phyloP scores from a whole-genome alignment of 2,888 invertebrate genomes.

The Halictus quadricinctus region DNA sequence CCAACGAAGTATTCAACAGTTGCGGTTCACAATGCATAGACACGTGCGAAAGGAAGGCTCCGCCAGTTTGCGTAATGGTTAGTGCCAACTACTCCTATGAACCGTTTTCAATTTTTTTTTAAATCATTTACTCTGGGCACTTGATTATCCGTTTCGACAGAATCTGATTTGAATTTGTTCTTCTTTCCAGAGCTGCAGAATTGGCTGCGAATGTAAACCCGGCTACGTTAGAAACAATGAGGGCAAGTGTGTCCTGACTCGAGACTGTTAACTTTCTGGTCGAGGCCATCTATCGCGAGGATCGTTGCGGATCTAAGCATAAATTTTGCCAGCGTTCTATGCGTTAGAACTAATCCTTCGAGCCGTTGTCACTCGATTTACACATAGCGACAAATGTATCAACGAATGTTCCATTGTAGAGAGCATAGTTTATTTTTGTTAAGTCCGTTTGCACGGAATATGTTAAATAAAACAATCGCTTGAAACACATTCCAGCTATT shows the following conservation, averaged over 20 bases:
- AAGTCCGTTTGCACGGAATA: conserved; percentile 10
- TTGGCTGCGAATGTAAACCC: conserved; percentile 57
- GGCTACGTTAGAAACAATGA: conserved; percentile 55
- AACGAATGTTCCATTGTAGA: background rate
- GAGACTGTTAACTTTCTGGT: conserved; percentile 26
- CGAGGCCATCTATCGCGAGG: background rate
- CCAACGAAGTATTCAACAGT: conserved; percentile 46
- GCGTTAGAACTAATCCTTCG: background rate
- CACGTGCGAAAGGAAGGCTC: conserved; percentile 30
- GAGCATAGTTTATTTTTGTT: conserved; percentile 28
- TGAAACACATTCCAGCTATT: background rate
- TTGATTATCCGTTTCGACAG: background rate
- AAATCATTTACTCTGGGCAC: too few species aligned
- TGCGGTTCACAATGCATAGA: conserved; percentile 48
- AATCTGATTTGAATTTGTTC: background rate
- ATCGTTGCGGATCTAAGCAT: background rate
- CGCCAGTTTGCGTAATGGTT: conserved; percentile 49
- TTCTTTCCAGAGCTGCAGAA: conserved; percentile 52
- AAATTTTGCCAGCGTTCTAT: background rate
- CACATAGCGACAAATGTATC: background rate
- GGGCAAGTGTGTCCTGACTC: conserved; percentile 48
- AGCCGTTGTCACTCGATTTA: background rate
- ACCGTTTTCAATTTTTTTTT: background rate
- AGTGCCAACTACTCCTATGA: background rate
- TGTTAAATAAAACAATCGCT: background rate